These are phyloP conservation scores for Syngnathoides biaculeatus DNA, from an alignment of 2,113 vertebrate species.

Conservation along the genomic window DNA sequence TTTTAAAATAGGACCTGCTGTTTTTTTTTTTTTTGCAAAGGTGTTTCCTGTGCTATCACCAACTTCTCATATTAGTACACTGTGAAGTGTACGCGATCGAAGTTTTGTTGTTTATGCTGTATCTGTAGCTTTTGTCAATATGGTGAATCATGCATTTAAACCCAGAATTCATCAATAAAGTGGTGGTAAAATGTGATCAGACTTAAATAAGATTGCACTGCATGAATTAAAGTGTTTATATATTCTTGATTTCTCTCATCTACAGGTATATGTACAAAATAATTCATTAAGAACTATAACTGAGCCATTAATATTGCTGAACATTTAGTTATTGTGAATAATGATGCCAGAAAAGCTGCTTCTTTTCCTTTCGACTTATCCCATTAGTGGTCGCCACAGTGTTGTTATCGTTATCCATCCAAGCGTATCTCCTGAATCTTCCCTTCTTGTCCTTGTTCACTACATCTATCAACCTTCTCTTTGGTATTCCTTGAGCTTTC, in stretches of 20 bases:
- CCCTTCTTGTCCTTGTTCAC: too few species aligned
- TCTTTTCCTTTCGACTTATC: too few species aligned
- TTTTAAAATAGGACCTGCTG: conserved; percentile 33
- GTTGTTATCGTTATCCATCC: too few species aligned
- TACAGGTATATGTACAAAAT: too few species aligned
- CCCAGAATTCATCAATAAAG: conserved; percentile 13
- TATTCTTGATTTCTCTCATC: too few species aligned
- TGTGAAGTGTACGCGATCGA: not conserved
- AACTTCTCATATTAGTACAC: not conserved
- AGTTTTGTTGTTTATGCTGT: not conserved
- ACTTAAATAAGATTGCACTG: not conserved
- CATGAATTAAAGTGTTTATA: too few species aligned
- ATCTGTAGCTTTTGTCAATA: not conserved
- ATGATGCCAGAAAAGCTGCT: not conserved
- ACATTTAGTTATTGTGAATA: not conserved
- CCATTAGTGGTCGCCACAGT: too few species aligned
- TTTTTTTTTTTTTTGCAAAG: conserved; percentile 49
- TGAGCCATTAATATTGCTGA: too few species aligned
- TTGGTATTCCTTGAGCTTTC: too few species aligned
- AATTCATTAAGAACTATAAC: too few species aligned
- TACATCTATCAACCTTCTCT: too few species aligned
- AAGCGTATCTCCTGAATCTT: too few species aligned
- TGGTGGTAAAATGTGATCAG: not conserved
- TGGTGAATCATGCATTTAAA: not conserved
- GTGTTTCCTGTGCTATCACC: conserved; percentile 28